Conservation (phyloP, 2,888 invertebrate species). For the Pollenia angustigena region DNA sequence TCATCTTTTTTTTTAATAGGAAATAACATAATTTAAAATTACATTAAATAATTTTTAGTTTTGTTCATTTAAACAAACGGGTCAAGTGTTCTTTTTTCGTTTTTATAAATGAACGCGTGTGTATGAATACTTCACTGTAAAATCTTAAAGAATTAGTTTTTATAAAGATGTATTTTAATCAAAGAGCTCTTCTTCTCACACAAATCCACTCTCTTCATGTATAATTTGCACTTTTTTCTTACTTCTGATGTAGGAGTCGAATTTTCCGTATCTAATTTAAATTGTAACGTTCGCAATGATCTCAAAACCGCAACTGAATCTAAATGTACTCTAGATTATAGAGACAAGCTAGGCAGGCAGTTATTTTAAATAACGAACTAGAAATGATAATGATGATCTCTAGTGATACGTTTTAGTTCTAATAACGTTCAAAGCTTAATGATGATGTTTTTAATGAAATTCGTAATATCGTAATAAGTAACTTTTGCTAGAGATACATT, state of each 20-base stretch:
- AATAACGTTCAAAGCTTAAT: slow-evolving; percentile 47
- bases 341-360: background rate
- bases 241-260: slow-evolving; percentile 10
- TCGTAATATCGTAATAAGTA: slow-evolving; percentile 65
- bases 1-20: background rate
- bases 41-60: slow-evolving; percentile 26
- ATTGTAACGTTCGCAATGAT: slow-evolving; percentile 78
- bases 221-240: slow-evolving; percentile 43
- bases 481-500: background rate
- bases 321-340: slow-evolving; percentile 13
- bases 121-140: background rate
- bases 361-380: background rate
- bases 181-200: slow-evolving; percentile 30
- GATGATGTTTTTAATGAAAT: slow-evolving; percentile 12
- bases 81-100: slow-evolving; percentile 44
- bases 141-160: slow-evolving; percentile 25
- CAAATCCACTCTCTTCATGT: background rate
- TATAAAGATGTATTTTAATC: slow-evolving; percentile 60
- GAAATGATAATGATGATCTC: slow-evolving; percentile 70
- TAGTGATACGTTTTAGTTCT: slow-evolving; percentile 67
- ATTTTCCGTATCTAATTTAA: slow-evolving; percentile 60
- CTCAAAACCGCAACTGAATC: slow-evolving; percentile 79
- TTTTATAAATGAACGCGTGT: slow-evolving; percentile 8
- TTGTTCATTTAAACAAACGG: slow-evolving; percentile 37
- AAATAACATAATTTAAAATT: slow-evolving; percentile 37